Evolutionary conservation across 2,888 invertebrate species (phyloP).

Genomic region (Argyresthia goedartella): DNA sequence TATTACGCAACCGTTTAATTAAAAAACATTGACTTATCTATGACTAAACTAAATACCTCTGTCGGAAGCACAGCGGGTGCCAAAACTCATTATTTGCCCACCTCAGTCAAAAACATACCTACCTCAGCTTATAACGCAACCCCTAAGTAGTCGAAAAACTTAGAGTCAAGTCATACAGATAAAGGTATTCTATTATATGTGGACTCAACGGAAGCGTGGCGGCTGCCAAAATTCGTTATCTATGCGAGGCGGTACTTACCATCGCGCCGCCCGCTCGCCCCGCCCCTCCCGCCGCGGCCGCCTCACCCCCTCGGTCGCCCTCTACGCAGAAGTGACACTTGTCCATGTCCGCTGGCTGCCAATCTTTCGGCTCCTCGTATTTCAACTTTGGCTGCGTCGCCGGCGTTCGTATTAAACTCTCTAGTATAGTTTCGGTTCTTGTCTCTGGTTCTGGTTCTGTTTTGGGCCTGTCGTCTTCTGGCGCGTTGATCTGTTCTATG

Average conservation of each 20-base stretch:
- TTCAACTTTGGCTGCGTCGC: constrained; percentile 59
- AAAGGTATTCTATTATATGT: too few species aligned
- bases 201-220: not conserved
- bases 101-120: too few species aligned
- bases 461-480: constrained; percentile 36
- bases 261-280: constrained; percentile 19
- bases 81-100: too few species aligned
- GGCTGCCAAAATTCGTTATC: constrained; percentile 14
- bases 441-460: constrained; percentile 20
- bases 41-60: too few species aligned
- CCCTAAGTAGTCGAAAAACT: too few species aligned
- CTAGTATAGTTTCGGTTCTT: constrained; percentile 64
- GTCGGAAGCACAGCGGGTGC: too few species aligned
- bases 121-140: too few species aligned
- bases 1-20: too few species aligned
- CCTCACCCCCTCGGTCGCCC: constrained; percentile 35
- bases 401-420: constrained; percentile 62
- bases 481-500: constrained; percentile 64
- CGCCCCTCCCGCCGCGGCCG: constrained; percentile 20
- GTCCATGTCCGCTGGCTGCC: constrained; percentile 87
- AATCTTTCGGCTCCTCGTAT: constrained; percentile 73
- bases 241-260: constrained; percentile 8
- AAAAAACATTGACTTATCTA: too few species aligned
- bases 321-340: constrained; percentile 87
- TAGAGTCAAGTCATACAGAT: too few species aligned